These are phyloP conservation scores for Arothron firmamentum DNA, from an alignment of 2,113 vertebrate species.

Conservation along the genomic window DNA sequence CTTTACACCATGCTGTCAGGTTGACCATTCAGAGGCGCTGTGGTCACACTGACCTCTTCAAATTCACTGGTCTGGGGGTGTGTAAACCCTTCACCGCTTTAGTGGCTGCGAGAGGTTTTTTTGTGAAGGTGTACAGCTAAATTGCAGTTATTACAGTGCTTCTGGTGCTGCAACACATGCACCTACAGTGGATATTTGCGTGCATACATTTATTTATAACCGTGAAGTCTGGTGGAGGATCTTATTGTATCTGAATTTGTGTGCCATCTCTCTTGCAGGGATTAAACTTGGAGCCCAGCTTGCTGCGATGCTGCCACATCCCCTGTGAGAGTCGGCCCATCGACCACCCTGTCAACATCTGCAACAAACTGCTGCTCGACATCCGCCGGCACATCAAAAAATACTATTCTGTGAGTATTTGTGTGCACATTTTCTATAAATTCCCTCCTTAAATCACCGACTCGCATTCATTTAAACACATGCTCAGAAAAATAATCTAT, in stretches of 20 bases:
- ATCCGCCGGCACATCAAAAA: constrained; percentile 83
- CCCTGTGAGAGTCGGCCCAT: constrained; percentile 79
- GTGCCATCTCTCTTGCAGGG: constrained; percentile 71
- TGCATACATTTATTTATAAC: constrained; percentile 2
- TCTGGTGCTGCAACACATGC: constrained; percentile 16
- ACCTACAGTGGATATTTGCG: constrained; percentile 7
- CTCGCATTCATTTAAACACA: too few relatives aligned
- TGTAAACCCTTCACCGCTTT: constrained; percentile 11
- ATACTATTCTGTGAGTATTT: constrained; percentile 89
- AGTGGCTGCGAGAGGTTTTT: constrained; percentile 15
- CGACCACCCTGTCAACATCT: constrained; percentile 73
- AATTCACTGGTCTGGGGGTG: constrained; percentile 10
- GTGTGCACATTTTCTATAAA: not conserved
- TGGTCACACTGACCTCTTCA: constrained; percentile 50
- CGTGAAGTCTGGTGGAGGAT: not conserved
- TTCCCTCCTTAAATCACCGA: too few relatives aligned
- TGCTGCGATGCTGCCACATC: constrained; percentile 84
- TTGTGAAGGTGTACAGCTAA: constrained; percentile 23
- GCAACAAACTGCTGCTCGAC: constrained; percentile 88
- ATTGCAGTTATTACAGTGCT: constrained; percentile 5
- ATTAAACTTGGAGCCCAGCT: constrained; percentile 77
- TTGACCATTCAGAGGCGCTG: constrained; percentile 23
- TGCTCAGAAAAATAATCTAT: too few relatives aligned
- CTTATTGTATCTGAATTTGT: not conserved
- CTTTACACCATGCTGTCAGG: constrained; percentile 40